These are phyloP conservation scores for Chromoteleia sp. DNA, from an alignment of 2,888 invertebrate species.

Conservation along the genomic window DNA sequence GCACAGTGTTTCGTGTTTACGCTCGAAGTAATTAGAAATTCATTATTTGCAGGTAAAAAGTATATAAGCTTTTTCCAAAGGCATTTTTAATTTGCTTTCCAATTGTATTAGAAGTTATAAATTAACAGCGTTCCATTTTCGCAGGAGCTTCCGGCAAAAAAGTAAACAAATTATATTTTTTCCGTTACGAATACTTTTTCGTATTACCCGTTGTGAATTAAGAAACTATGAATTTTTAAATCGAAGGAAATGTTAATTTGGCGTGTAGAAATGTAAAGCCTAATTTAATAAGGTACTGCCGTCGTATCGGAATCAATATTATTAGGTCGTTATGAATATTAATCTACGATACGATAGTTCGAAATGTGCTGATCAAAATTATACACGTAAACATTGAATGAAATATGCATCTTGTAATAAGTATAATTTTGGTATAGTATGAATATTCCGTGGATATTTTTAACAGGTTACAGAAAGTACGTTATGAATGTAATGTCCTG, in stretches of 20 bases:
- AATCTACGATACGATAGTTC: constrained; percentile 14
- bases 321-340: constrained; percentile 20
- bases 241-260: background rate
- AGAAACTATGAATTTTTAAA: background rate
- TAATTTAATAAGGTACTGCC: constrained; percentile 2
- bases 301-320: constrained; percentile 14
- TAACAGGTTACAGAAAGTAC: constrained; percentile 34
- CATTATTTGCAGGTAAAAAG: constrained; percentile 18
- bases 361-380: constrained; percentile 33
- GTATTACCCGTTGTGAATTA: background rate
- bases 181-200: constrained; percentile 1
- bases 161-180: background rate
- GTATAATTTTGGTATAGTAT: constrained; percentile 34
- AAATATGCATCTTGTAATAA: constrained; percentile 42
- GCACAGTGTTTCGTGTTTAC: background rate
- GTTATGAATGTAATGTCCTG: constrained; percentile 25
- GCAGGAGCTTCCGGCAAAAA: background rate
- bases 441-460: constrained; percentile 38
- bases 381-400: constrained; percentile 19
- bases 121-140: no score
- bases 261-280: background rate
- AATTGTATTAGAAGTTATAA: constrained; percentile 5
- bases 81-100: constrained; percentile 12
- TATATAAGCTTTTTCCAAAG: background rate
- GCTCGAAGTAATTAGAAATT: constrained; percentile 27